phyloP scores from a whole-genome alignment of 2,113 vertebrate species.

The Panurus biarmicus region DNA sequence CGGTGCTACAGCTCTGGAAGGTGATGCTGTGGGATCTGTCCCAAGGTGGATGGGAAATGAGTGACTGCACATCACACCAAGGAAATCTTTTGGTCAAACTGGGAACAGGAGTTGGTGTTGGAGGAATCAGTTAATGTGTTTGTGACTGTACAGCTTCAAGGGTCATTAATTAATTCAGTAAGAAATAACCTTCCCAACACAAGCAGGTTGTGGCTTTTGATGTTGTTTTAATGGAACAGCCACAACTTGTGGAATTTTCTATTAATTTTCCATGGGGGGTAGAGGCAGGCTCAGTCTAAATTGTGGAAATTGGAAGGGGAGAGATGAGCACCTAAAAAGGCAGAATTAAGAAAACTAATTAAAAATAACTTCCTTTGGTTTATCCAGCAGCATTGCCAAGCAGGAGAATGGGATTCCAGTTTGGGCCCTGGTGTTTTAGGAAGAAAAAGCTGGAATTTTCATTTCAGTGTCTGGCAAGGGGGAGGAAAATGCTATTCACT shows the following conservation, averaged over 20 bases:
- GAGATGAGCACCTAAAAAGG: not conserved
- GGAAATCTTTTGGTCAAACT: not conserved
- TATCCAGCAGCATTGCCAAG: not conserved
- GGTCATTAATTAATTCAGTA: not conserved
- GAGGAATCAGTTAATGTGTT: not conserved
- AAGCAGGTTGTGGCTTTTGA: not conserved
- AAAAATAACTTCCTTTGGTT: not conserved
- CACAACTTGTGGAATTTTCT: not conserved
- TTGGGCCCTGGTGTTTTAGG: not conserved
- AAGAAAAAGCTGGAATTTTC: not conserved
- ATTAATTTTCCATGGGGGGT: accelerated
- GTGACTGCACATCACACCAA: not conserved
- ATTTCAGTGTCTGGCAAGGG: accelerated
- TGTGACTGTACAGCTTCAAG: not conserved
- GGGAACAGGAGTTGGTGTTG: not conserved
- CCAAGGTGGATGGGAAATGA: not conserved
- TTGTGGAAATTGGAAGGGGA: not conserved
- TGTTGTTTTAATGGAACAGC: not conserved
- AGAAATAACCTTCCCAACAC: not conserved
- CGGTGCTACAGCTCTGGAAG: not conserved
- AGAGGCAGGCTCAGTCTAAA: not conserved
- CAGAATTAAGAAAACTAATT: not conserved
- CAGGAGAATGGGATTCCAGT: not conserved
- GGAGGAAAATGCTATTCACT: not conserved
- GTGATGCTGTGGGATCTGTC: not conserved